These are phyloP conservation scores for Plotosus lineatus DNA, from an alignment of 2,113 vertebrate genomes.

Conservation along the genomic window DNA sequence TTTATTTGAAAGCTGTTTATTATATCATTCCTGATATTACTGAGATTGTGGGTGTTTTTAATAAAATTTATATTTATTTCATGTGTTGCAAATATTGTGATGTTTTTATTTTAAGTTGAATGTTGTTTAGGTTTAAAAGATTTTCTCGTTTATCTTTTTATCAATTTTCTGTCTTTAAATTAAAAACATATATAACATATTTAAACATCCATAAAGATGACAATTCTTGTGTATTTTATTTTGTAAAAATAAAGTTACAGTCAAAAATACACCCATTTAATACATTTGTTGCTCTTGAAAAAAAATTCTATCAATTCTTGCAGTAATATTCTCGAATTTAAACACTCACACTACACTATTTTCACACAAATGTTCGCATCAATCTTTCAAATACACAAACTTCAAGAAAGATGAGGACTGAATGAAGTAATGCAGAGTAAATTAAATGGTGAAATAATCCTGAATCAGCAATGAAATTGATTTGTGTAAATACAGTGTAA, in stretches of 20 bases:
- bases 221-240: slow-evolving; percentile 48
- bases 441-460: neutral
- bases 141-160: neutral
- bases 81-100: slow-evolving; percentile 72
- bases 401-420: too few relatives aligned
- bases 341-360: neutral
- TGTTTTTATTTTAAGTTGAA: neutral
- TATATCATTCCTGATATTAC: slow-evolving; percentile 99
- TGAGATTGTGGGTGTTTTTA: slow-evolving; percentile 99
- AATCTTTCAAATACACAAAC: too few relatives aligned
- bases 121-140: neutral
- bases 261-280: neutral
- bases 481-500: neutral
- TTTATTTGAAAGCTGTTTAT: slow-evolving; percentile 99
- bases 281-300: neutral
- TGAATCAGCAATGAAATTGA: neutral
- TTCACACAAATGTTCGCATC: neutral
- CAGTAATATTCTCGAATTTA: neutral
- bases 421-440: neutral
- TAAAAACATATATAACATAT: slow-evolving; percentile 20
- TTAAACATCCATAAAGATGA: neutral
- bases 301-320: neutral
- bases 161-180: neutral
- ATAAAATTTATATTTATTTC: slow-evolving; percentile 99
- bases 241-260: slow-evolving; percentile 41